Percentiles rank a stretch among this genome's conserved stretches.
Conservation (phyloP, 2,888 invertebrate genomes). For the Lepidocyrtinus sp. region DNA sequence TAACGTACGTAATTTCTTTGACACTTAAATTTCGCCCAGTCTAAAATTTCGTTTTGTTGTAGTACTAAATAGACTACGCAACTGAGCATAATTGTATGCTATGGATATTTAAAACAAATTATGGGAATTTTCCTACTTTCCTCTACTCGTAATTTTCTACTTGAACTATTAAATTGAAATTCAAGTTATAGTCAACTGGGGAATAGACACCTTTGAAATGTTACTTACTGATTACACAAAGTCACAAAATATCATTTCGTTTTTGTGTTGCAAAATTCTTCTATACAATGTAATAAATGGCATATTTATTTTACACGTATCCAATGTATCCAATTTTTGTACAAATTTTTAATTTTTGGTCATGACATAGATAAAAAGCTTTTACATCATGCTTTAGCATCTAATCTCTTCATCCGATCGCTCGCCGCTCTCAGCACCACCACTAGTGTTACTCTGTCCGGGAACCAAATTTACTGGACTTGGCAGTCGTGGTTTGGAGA, state of each 20-base stretch:
- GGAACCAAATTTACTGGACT: conserved; percentile 27
- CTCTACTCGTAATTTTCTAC: too few relatives aligned
- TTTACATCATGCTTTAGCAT: conserved; percentile 53
- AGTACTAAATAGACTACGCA: too few relatives aligned
- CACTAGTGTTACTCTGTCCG: conserved; percentile 2
- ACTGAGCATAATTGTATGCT: too few relatives aligned
- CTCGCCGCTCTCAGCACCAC: conserved; percentile 15
- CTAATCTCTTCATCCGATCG: conserved; percentile 68
- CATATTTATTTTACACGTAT: background rate
- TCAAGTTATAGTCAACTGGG: too few relatives aligned
- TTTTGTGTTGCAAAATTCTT: conserved; percentile 15
- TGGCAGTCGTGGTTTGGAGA: conserved; percentile 57
- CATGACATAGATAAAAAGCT: conserved; percentile 34
- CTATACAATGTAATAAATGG: conserved; percentile 16
- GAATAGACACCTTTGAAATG: too few relatives aligned
- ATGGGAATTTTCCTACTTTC: too few relatives aligned
- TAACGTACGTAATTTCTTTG: too few relatives aligned
- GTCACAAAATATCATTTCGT: conserved; percentile 59
- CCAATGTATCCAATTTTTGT: conserved; percentile 2
- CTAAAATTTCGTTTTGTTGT: too few relatives aligned
- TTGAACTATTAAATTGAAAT: too few relatives aligned
- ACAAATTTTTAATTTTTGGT: conserved; percentile 41
- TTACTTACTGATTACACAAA: conserved; percentile 50
- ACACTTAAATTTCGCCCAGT: too few relatives aligned
- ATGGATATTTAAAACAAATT: too few relatives aligned